phyloP scores from a whole-genome alignment of 2,888 invertebrate genomes.

The Lomographa bimaculata region DNA sequence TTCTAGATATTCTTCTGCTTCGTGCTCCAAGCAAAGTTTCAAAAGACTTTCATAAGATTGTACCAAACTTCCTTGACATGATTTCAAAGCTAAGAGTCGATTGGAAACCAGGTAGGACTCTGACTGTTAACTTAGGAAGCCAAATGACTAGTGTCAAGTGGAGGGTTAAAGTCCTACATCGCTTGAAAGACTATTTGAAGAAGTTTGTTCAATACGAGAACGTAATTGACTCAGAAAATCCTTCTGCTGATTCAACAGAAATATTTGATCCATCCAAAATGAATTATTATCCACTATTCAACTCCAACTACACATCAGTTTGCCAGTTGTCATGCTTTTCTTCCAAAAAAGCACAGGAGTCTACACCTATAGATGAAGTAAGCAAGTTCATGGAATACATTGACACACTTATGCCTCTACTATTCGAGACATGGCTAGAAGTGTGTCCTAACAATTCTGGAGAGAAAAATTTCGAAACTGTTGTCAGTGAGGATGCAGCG shows the following conservation, averaged over 20 bases:
- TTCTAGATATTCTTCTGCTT: conserved; percentile 90
- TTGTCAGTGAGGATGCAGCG: conserved; percentile 85
- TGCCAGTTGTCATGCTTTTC: conserved; percentile 70
- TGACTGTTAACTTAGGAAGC: conserved; percentile 87
- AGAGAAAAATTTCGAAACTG: conserved; percentile 67
- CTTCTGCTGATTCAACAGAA: conserved; percentile 35
- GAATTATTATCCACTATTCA: conserved; percentile 60
- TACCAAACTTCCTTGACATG: conserved; percentile 92
- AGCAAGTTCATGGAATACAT: conserved; percentile 85
- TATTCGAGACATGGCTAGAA: conserved; percentile 94
- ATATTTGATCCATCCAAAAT: conserved; percentile 51
- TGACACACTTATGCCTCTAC: conserved; percentile 87
- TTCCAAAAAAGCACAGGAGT: conserved; percentile 59
- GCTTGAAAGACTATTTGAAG: conserved; percentile 83
- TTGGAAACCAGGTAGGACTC: conserved; percentile 85
- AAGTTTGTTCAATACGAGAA: conserved; percentile 61
- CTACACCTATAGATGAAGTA: conserved; percentile 61
- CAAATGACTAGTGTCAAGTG: conserved; percentile 90
- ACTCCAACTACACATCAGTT: conserved; percentile 55
- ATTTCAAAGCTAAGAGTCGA: conserved; percentile 89
- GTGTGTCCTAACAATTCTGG: conserved; percentile 81
- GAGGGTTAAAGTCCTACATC: conserved; percentile 89
- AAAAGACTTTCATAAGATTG: conserved; percentile 86
- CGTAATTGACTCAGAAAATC: conserved; percentile 36
- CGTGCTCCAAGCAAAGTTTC: conserved; percentile 87